These are phyloP conservation scores for Gorsachius goisagi DNA, from an alignment of 2,113 vertebrate genomes.

Conservation along the genomic window DNA sequence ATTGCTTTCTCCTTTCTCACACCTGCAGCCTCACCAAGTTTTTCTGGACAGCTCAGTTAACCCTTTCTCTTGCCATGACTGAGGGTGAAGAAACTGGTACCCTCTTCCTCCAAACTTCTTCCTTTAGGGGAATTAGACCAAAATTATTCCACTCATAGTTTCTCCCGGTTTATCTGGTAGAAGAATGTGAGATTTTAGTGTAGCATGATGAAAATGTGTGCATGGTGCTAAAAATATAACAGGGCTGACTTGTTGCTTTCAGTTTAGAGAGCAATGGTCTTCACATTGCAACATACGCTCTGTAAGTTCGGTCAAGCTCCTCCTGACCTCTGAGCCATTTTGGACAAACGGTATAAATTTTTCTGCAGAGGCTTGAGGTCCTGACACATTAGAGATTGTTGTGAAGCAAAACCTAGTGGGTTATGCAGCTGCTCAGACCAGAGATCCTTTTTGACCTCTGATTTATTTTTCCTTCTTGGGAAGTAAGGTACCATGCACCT, in stretches of 20 bases:
- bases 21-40: not conserved
- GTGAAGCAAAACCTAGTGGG: not conserved
- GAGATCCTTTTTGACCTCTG: not conserved
- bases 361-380: not conserved
- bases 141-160: not conserved
- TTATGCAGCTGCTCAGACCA: not conserved
- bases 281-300: not conserved
- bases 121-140: not conserved
- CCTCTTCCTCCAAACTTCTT: not conserved
- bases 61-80: not conserved
- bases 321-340: not conserved
- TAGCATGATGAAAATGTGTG: not conserved
- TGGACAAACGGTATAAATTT: not conserved
- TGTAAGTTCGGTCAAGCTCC: not conserved
- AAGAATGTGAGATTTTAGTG: not conserved
- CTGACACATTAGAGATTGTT: not conserved
- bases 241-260: not conserved
- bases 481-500: not conserved
- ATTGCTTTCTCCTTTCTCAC: not conserved
- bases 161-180: not conserved
- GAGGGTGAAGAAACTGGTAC: not conserved
- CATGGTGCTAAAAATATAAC: not conserved
- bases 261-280: not conserved
- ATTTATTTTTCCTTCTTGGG: not conserved
- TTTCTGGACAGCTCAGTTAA: not conserved